Evolutionary conservation across 1,140 invertebrate genomes (phyloP).

Genomic region (Protaetia brevitarsis): DNA sequence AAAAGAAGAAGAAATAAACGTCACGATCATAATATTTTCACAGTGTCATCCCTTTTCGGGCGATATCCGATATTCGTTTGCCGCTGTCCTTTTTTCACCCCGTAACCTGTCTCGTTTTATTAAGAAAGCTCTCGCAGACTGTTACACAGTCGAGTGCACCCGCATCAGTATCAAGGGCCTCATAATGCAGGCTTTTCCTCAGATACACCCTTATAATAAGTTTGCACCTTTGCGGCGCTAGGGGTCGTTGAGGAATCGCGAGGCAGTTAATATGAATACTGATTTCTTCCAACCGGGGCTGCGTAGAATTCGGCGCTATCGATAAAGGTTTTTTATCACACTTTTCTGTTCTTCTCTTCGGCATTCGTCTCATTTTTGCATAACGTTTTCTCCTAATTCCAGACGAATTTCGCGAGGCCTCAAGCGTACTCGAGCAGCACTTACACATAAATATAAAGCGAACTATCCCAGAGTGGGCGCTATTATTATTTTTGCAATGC

Average conservation of each 20-base stretch:
- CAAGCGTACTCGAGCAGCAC: too few species aligned
- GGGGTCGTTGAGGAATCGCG: slow-evolving; percentile 30
- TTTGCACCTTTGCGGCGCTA: slow-evolving; percentile 41
- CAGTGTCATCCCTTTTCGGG: too few species aligned
- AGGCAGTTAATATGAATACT: slow-evolving; percentile 41
- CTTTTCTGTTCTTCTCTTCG: too few species aligned
- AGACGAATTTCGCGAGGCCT: too few species aligned
- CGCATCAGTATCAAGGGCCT: slow-evolving; percentile 40
- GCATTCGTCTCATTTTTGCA: too few species aligned
- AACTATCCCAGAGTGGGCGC: too few species aligned
- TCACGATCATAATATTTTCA: too few species aligned
- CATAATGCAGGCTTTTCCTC: slow-evolving; percentile 39
- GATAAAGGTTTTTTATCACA: slow-evolving; percentile 21
- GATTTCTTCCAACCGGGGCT: slow-evolving; percentile 35
- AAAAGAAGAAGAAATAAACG: too few species aligned
- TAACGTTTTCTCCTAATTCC: too few species aligned
- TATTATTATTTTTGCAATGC: too few species aligned
- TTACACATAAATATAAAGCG: too few species aligned
- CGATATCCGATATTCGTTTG: not conserved
- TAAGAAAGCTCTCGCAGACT: slow-evolving; percentile 36
- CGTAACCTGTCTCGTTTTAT: slow-evolving; percentile 35
- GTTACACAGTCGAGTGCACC: slow-evolving; percentile 36
- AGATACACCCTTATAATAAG: slow-evolving; percentile 44
- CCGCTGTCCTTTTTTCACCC: not conserved
- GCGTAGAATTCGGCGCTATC: not conserved